Evolutionary conservation across 2,888 invertebrate genomes (phyloP).

Genomic region (Allophyes oxyacanthae): DNA sequence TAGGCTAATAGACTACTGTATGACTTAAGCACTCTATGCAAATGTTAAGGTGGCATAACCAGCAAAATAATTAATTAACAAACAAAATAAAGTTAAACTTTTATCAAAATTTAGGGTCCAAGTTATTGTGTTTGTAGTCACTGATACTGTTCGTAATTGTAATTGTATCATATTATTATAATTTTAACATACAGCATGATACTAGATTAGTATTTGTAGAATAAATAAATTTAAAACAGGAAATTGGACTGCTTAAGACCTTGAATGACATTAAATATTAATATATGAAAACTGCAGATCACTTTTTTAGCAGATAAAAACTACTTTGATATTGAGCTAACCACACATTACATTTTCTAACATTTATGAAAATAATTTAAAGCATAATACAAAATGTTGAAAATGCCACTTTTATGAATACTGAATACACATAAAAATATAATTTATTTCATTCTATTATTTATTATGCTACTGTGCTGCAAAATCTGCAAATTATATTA

Average conservation of each 20-base stretch:
- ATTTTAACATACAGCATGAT: too few relatives aligned
- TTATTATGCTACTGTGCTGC: too few relatives aligned
- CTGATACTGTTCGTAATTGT: too few relatives aligned
- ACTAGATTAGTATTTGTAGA: slow-evolving; percentile 12
- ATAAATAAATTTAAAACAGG: slow-evolving; percentile 34
- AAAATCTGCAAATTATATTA: neutral
- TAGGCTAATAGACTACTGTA: neutral
- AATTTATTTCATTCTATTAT: neutral
- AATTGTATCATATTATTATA: too few relatives aligned
- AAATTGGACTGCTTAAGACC: slow-evolving; percentile 28
- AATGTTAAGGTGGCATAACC: too few relatives aligned
- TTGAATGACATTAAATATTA: slow-evolving; percentile 18
- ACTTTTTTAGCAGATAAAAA: slow-evolving; percentile 19
- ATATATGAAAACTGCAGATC: slow-evolving; percentile 16
- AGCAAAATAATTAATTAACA: too few relatives aligned
- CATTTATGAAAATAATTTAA: slow-evolving; percentile 3
- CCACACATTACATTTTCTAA: neutral
- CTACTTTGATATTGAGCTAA: slow-evolving; percentile 9
- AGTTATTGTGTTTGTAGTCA: too few relatives aligned
- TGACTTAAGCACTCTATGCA: too few relatives aligned
- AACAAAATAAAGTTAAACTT: too few relatives aligned
- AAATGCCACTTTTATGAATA: slow-evolving; percentile 4
- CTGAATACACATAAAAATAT: slow-evolving; percentile 3
- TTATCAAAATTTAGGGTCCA: too few relatives aligned
- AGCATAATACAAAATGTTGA: slow-evolving; percentile 1